A percentile compares a stretch with the other conserved stretches of the same genome.
These are phyloP conservation scores for Baronia brevicornis DNA, from an alignment of 2,888 invertebrate species.

Conservation along the genomic window DNA sequence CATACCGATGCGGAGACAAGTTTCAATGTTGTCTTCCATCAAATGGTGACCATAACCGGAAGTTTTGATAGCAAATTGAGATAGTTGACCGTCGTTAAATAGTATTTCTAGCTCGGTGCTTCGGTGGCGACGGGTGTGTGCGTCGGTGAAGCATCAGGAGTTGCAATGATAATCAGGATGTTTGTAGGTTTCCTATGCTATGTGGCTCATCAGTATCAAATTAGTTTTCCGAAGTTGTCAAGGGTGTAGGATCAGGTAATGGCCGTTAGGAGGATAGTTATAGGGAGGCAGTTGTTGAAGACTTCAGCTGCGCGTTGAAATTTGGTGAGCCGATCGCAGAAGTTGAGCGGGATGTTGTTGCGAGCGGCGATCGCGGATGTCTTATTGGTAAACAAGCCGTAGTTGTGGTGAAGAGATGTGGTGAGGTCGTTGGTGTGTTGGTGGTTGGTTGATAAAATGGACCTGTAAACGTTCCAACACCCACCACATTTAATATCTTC, in stretches of 20 bases:
- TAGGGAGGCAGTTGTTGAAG: constrained; percentile 56
- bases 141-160: constrained; percentile 56
- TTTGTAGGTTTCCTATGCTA: constrained; percentile 47
- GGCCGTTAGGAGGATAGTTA: constrained; percentile 56
- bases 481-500: constrained; percentile 71
- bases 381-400: constrained; percentile 65
- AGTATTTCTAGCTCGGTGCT: constrained; percentile 48
- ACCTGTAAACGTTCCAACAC: constrained; percentile 77
- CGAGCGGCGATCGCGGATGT: constrained; percentile 65
- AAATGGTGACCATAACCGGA: constrained; percentile 50
- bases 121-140: constrained; percentile 57
- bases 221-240: constrained; percentile 35
- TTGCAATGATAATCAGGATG: constrained; percentile 43
- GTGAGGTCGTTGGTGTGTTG: constrained; percentile 74
- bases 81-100: constrained; percentile 43
- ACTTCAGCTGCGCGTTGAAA: constrained; percentile 61
- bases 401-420: constrained; percentile 73
- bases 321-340: constrained; percentile 63
- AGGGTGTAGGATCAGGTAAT: constrained; percentile 56
- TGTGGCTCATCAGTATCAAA: constrained; percentile 37
- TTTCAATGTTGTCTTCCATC: constrained; percentile 56
- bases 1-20: constrained; percentile 40
- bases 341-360: constrained; percentile 59
- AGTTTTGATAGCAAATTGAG: constrained; percentile 51
- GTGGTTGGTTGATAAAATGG: constrained; percentile 75